phyloP scores from a whole-genome alignment of 2,797 vertebrate species.

The Crocidura indochinensis region DNA sequence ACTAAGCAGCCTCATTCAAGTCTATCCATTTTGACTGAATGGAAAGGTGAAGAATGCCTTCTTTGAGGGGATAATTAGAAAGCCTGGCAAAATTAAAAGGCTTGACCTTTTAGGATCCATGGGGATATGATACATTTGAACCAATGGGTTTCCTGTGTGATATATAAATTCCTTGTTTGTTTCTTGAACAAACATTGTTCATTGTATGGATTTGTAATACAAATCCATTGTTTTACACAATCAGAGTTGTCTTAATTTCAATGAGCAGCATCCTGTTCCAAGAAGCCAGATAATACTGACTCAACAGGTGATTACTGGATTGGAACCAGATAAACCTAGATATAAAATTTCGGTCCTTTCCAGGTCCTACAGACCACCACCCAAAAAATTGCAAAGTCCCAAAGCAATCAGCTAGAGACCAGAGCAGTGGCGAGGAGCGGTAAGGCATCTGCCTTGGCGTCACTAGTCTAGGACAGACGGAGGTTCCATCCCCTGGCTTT shows the following conservation, averaged over 20 bases:
- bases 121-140: background rate
- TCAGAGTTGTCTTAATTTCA: conserved; percentile 43
- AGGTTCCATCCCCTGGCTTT: too few relatives aligned
- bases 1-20: conserved; percentile 8
- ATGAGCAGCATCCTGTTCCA: conserved; percentile 26
- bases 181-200: conserved; percentile 58
- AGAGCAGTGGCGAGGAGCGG: too few relatives aligned
- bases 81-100: background rate
- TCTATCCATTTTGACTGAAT: background rate
- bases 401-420: too few relatives aligned
- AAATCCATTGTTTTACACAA: conserved; percentile 48
- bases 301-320: background rate
- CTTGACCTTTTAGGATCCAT: background rate
- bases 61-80: background rate
- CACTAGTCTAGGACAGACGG: too few relatives aligned
- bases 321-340: background rate
- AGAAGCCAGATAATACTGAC: conserved; percentile 45
- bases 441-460: too few relatives aligned
- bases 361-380: too few relatives aligned
- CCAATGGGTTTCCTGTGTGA: background rate
- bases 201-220: too few relatives aligned
- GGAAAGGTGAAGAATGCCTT: background rate
- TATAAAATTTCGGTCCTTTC: too few relatives aligned
- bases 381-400: too few relatives aligned
- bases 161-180: background rate